Evolutionary conservation across 2,888 invertebrate genomes (phyloP).

Genomic region (Archips crataeganus): DNA sequence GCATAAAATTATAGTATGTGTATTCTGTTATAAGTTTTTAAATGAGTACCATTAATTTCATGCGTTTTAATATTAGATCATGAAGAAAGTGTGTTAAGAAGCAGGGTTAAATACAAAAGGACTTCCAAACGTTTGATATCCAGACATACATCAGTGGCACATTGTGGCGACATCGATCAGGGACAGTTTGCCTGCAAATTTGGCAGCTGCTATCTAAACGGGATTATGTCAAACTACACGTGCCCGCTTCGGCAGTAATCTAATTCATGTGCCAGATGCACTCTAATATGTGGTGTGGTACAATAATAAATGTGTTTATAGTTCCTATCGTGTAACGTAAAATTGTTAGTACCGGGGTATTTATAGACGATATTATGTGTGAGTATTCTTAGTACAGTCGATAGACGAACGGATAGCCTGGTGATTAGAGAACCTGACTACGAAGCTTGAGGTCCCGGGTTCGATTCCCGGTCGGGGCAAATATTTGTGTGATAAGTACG

Average conservation of each 20-base stretch:
- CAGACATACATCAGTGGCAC: conserved; percentile 61
- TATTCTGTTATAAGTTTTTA: too few relatives aligned
- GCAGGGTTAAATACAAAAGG: background rate
- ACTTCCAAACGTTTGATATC: conserved; percentile 54
- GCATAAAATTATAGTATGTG: too few relatives aligned
- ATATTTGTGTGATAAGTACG: too few relatives aligned
- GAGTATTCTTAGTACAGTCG: too few relatives aligned
- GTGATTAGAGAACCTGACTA: too few relatives aligned
- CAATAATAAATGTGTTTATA: background rate
- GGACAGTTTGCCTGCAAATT: conserved; percentile 73
- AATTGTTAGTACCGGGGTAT: background rate
- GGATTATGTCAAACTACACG: conserved; percentile 55
- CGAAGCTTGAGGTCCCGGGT: too few relatives aligned
- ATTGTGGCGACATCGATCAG: conserved; percentile 75
- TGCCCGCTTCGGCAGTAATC: conserved; percentile 55
- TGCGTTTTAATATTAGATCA: too few relatives aligned
- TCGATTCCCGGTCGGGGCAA: too few relatives aligned
- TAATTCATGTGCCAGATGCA: conserved; percentile 59
- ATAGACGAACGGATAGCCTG: too few relatives aligned
- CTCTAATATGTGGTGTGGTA: conserved; percentile 25
- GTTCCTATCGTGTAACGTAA: conserved; percentile 2
- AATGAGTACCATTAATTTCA: too few relatives aligned
- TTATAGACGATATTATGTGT: too few relatives aligned
- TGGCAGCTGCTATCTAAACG: conserved; percentile 71
- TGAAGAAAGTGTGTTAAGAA: too few relatives aligned